Base-by-base conservation (phyloP, 2,113 vertebrate genomes). In the Ochotona curzoniae region DNA sequence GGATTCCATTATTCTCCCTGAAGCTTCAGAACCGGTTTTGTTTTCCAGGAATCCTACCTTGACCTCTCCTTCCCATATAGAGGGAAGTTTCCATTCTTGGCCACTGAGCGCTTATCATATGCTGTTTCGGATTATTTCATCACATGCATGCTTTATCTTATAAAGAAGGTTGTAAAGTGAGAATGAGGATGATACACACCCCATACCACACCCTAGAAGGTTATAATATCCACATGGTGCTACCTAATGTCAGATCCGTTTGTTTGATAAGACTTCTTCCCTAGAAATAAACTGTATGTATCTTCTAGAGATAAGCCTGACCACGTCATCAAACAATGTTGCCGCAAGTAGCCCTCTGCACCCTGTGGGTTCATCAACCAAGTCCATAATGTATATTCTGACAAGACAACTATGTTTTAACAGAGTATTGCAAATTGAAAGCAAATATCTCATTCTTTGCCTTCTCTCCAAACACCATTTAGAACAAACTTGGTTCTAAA, bases 191-290 rank as follows among this genome's bases (percentile, higher is more conserved):
- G 9, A 23, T 8, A 2, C 17, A n/a, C n/a, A 4, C 10, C 3
- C 8, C 5, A 1, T 1, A 3, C n/a, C 38, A 57, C 54, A 28
- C 14, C 44, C 23, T 14, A 3, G 47, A 4, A 30, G 61, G 6
- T 8, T 2, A 23, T 23, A 15, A 28, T 8, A 0, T 51, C 71
- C 64, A 32, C 5, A 2, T 9, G 32, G 15, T 67, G n/a, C 69
- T 20, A 1, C 8, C 1, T 2, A 18, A 69, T 9, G 69, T 38
- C 4, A 1, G 32, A 17, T 15, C 10, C 1, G 14, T 30, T 21
- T 82, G 21, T 11, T 0, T 7, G n/a, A 25, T 15, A 32, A 47
- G 8, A 49, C 7, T 25, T n/a, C 44, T 64, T 80, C 12, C 60
- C 21, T 1, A 47, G 60, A 92, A 35, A 74, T 28, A 28, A 83